phyloP scores from a whole-genome alignment of 2,797 vertebrate genomes.

The Acanthurus lineatus region DNA sequence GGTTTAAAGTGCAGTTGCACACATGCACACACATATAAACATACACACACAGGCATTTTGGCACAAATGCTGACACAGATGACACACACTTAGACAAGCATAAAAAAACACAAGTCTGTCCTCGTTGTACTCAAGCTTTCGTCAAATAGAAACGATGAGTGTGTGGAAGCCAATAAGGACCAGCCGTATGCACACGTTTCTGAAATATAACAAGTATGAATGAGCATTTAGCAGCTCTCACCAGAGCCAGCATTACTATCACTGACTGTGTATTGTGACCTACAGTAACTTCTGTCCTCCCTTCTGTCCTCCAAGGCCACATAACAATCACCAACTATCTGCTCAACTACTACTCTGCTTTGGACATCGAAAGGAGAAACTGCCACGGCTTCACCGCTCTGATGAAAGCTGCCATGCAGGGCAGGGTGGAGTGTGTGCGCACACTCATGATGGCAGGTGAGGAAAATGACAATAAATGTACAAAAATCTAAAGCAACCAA shows the following conservation, averaged over 20 bases:
- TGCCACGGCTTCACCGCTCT: slow-evolving; percentile 94
- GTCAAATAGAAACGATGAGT: slow-evolving; percentile 24
- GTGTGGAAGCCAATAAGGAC: slow-evolving; percentile 3
- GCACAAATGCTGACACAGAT: slow-evolving; percentile 39
- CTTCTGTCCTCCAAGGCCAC: slow-evolving; percentile 86
- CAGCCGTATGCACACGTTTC: background rate
- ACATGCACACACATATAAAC: slow-evolving; percentile 27
- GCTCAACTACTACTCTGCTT: slow-evolving; percentile 93
- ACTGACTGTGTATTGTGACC: background rate
- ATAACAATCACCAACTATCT: slow-evolving; percentile 95
- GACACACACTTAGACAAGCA: background rate
- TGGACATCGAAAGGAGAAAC: slow-evolving; percentile 95
- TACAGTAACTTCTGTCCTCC: background rate
- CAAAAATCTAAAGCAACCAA: background rate
- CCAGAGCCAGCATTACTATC: background rate
- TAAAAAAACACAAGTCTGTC: slow-evolving; percentile 7
- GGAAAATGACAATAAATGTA: slow-evolving; percentile 7
- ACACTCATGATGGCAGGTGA: slow-evolving; percentile 95
- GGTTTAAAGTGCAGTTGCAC: slow-evolving; percentile 8
- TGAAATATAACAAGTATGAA: slow-evolving; percentile 27
- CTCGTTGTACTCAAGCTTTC: background rate
- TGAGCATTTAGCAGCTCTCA: background rate
- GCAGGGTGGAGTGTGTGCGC: slow-evolving; percentile 92
- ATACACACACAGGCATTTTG: slow-evolving; percentile 18
- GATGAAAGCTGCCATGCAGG: slow-evolving; percentile 98